Evolutionary conservation across 1,140 invertebrate genomes (phyloP), one percentile per base, ranked within the genome.

Genomic region (Drosophila rufa): DNA sequence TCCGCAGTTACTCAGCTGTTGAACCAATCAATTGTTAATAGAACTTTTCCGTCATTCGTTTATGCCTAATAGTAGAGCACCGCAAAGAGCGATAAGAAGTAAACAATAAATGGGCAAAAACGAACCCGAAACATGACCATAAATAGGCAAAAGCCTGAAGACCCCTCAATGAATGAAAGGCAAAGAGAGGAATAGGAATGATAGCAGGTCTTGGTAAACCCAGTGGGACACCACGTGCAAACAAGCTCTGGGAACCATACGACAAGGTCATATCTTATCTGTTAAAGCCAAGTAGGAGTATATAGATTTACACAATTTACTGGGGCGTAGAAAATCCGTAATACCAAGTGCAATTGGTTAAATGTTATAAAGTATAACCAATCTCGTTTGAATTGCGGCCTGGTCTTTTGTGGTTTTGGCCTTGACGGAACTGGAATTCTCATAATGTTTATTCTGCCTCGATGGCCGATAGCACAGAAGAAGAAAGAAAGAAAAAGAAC

Each of bases 101-200:
- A 50, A 77, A 58, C 65, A 69, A 78, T 58, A 73, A 73, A 43
- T 48, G 69, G 3, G 38, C n/a, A 58, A 64, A 58, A 59, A 36
- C 25, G 59, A 67, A 66, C 58, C 45, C 67, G 62, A 79, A 87
- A 87, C 84, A 87, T 87, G 84, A 51, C 84, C 84, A 87, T 89
- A 87, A 86, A 87, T 90, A 87, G 84, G 84, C 84, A 87, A 71
- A 80, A 70, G 46, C 17, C 51, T 15, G 62, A 65, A 70, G 38
- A 51, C 19, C 58, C 11, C 17, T 46, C 47, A 62, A 82, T 80
- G 69, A 77, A 42, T 47, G 55, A 67, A 50, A 19, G 42, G 17
- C 38, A 25, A 53, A 45, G 2, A 36, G 2, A 22, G 19, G 19
- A 22, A 22, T n/a, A 9, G 60, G 19, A 46, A 15, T 30, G 25